These are phyloP conservation scores for Cercocebus atys DNA, from an alignment of 2,113 vertebrate species.

Conservation along the genomic window DNA sequence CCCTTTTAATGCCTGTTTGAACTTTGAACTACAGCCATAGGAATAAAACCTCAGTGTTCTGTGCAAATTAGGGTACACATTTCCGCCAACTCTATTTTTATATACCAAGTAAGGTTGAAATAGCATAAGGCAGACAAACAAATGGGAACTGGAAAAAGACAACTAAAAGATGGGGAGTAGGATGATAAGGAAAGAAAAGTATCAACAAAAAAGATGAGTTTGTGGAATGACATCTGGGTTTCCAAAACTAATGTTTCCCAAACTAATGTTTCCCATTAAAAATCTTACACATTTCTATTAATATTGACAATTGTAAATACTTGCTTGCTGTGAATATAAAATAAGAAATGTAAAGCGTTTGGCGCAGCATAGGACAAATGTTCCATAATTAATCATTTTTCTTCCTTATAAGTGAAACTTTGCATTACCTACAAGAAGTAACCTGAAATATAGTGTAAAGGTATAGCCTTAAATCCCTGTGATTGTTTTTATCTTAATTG, in stretches of 20 bases:
- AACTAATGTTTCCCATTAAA: slow-evolving; percentile 5
- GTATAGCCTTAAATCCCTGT: neutral
- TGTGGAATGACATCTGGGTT: neutral
- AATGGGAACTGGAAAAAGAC: neutral
- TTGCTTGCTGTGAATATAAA: slow-evolving; percentile 6
- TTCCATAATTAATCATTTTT: neutral
- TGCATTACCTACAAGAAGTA: neutral
- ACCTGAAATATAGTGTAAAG: neutral
- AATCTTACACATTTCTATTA: neutral
- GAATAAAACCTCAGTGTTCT: neutral
- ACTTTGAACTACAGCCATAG: neutral
- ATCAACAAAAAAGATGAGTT: neutral
- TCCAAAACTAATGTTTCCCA: neutral
- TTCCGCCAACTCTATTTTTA: neutral
- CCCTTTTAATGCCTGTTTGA: neutral
- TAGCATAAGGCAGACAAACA: neutral
- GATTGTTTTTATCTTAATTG: neutral
- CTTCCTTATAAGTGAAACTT: slow-evolving; percentile 23
- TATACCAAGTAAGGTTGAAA: neutral
- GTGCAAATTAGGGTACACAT: neutral
- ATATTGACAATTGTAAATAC: neutral
- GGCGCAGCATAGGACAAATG: neutral
- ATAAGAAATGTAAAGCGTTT: neutral
- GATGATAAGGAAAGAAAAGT: neutral
- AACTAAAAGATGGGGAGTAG: neutral